These are phyloP conservation scores for Urocynchramus pylzowi DNA, from an alignment of 2,113 vertebrate species.

Conservation along the genomic window DNA sequence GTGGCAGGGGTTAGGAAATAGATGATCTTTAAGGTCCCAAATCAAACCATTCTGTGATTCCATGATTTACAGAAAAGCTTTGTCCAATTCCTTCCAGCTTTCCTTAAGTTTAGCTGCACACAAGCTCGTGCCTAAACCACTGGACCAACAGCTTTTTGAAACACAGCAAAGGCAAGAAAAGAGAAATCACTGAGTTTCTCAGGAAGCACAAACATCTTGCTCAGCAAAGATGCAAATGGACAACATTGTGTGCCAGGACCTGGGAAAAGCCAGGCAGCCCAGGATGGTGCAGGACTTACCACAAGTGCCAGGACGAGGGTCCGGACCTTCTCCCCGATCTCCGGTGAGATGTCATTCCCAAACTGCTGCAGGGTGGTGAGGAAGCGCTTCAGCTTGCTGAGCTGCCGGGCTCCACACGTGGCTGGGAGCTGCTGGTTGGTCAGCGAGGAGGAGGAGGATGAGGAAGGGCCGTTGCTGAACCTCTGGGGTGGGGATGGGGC, in stretches of 20 bases:
- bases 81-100: background rate
- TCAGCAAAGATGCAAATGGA: background rate
- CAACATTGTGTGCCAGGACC: background rate
- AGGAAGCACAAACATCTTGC: background rate
- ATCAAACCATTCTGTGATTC: background rate
- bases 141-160: background rate
- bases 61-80: background rate
- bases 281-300: conserved; percentile 69
- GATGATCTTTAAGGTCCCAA: background rate
- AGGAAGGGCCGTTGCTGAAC: conserved; percentile 93
- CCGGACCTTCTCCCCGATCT: conserved; percentile 97
- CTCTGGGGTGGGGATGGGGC: conserved; percentile 94
- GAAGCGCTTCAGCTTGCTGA: conserved; percentile 98
- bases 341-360: conserved; percentile 96
- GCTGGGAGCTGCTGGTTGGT: conserved; percentile 97
- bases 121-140: background rate
- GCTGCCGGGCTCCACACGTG: conserved; percentile 94
- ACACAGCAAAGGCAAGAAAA: background rate
- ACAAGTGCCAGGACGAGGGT: conserved; percentile 92
- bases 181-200: background rate
- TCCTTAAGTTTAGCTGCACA: background rate
- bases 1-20: background rate
- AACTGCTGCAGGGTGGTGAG: conserved; percentile 98
- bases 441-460: conserved; percentile 93
- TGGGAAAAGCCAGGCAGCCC: background rate